Conservation (phyloP, 2,888 invertebrate species). For the Philonicus albiceps region DNA sequence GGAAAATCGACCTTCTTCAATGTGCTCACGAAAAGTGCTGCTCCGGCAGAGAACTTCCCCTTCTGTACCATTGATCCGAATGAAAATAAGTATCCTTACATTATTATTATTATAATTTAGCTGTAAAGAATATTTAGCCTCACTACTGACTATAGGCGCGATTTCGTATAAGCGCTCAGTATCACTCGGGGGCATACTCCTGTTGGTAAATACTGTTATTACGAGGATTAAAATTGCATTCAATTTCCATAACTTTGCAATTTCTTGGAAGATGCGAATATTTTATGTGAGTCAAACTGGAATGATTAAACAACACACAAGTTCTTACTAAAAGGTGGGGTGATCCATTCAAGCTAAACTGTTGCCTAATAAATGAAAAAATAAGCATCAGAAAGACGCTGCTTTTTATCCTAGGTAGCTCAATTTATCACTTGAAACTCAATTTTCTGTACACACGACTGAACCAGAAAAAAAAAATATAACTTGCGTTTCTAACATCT, state of each 20-base stretch:
- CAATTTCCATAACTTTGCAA: slow-evolving; percentile 41
- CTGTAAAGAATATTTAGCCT: slow-evolving; percentile 21
- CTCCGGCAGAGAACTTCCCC: slow-evolving; percentile 98
- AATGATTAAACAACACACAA: not conserved
- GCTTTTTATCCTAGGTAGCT: not conserved
- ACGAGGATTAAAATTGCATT: slow-evolving; percentile 43
- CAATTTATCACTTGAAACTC: not conserved
- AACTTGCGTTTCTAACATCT: not conserved
- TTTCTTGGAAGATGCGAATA: slow-evolving; percentile 6
- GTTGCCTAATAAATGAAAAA: not conserved
- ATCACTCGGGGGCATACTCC: slow-evolving; percentile 44
- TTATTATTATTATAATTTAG: slow-evolving; percentile 41
- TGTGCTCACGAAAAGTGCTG: slow-evolving; percentile 96
- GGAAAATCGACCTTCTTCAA: slow-evolving; percentile 99
- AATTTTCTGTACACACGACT: not conserved
- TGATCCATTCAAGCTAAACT: not conserved
- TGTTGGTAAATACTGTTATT: slow-evolving; percentile 47
- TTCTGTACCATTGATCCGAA: slow-evolving; percentile 99
- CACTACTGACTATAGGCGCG: slow-evolving; percentile 23
- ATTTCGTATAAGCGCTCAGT: slow-evolving; percentile 30
- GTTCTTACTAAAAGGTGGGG: not conserved
- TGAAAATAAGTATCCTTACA: slow-evolving; percentile 91
- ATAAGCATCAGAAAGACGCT: not conserved
- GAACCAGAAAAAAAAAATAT: not conserved
- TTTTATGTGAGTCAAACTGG: not conserved